These are phyloP conservation scores for Chloroceryle amazona DNA, from an alignment of 2,797 vertebrate species.

Conservation along the genomic window DNA sequence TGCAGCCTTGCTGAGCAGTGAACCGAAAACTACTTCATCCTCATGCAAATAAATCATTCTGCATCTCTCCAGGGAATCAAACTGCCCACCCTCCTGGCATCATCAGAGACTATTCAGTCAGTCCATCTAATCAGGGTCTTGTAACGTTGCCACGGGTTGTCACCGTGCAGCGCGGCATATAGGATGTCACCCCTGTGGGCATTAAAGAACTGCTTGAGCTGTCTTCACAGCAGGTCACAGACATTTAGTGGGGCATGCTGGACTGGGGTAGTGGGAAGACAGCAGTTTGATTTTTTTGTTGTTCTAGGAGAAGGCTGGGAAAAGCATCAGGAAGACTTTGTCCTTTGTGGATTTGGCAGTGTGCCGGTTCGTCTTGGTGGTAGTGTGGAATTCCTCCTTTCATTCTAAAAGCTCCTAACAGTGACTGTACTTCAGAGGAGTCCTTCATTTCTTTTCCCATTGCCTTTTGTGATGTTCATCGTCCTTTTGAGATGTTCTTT, in stretches of 20 bases:
- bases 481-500: neutral
- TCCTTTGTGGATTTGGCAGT: neutral
- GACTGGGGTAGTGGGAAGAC: neutral
- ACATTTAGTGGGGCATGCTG: neutral
- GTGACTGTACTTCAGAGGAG: neutral
- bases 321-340: neutral
- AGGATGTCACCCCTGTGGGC: rapidly evolving
- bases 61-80: neutral
- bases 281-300: neutral
- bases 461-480: neutral
- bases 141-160: neutral
- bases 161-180: neutral
- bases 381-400: neutral
- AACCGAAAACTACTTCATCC: neutral
- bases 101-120: rapidly evolving
- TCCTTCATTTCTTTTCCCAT: neutral
- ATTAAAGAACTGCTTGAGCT: neutral
- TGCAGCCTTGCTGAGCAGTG: neutral
- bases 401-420: neutral
- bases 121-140: neutral
- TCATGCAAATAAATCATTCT: rapidly evolving
- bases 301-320: neutral
- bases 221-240: neutral
- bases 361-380: neutral
- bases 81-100: rapidly evolving